Conservation (phyloP, 2,888 invertebrate species). For the Microdon myrmicae region DNA sequence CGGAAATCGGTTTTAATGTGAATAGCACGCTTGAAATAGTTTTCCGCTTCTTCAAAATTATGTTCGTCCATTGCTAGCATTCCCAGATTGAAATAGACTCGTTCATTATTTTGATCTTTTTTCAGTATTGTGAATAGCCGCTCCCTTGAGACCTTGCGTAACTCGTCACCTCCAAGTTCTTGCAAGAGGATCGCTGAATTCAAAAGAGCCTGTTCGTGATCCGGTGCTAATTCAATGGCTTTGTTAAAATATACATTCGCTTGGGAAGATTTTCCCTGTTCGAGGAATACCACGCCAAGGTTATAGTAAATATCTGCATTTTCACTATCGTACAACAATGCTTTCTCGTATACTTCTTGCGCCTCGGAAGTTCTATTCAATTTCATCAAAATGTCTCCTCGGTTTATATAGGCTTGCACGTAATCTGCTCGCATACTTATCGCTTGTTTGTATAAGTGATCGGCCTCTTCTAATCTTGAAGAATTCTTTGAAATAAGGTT, state of each 20-base stretch:
- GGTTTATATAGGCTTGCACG: conserved; percentile 89
- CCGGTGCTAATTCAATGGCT: conserved; percentile 90
- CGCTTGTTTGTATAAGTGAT: conserved; percentile 91
- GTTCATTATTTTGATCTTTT: conserved; percentile 77
- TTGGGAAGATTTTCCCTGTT: conserved; percentile 90
- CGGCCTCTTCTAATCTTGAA: conserved; percentile 92
- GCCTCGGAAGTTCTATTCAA: conserved; percentile 94
- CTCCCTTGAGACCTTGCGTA: conserved; percentile 82
- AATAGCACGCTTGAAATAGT: conserved; percentile 90
- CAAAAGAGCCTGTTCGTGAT: conserved; percentile 92
- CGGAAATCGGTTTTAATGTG: conserved; percentile 89
- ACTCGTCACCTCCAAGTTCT: conserved; percentile 84
- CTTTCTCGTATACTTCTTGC: conserved; percentile 92
- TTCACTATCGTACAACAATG: conserved; percentile 89
- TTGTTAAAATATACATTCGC: conserved; percentile 92
- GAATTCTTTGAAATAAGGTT: conserved; percentile 93
- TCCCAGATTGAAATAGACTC: conserved; percentile 93
- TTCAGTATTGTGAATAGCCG: conserved; percentile 83
- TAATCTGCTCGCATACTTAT: conserved; percentile 98
- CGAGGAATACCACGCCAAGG: conserved; percentile 91
- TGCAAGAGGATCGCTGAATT: conserved; percentile 95
- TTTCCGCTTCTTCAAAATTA: conserved; percentile 87
- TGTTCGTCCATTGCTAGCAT: conserved; percentile 97
- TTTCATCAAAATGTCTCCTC: conserved; percentile 95
- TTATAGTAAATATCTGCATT: conserved; percentile 96